These are phyloP conservation scores for Harpagifer antarcticus DNA, from an alignment of 2,797 vertebrate genomes.

Conservation along the genomic window DNA sequence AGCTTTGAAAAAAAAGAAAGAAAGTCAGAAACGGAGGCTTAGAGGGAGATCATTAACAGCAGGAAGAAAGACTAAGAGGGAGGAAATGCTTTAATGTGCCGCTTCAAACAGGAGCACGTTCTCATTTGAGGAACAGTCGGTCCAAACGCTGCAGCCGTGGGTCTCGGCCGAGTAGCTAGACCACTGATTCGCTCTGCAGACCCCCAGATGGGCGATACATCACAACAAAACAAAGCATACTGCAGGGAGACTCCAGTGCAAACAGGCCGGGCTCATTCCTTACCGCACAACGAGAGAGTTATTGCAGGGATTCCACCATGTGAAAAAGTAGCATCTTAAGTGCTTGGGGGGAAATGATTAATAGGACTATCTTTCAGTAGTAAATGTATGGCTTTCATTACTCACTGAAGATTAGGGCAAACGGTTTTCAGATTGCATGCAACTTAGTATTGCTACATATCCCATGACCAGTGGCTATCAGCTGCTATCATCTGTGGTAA, in stretches of 20 bases:
- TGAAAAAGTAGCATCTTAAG: conserved; percentile 25
- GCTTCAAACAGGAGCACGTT: conserved; percentile 79
- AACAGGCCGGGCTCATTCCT: conserved; percentile 31
- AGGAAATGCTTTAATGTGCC: conserved; percentile 77
- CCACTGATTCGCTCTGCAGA: conserved; percentile 73
- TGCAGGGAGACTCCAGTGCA: conserved; percentile 29
- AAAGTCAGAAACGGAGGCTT: conserved; percentile 53
- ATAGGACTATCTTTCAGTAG: not conserved
- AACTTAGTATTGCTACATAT: conserved; percentile 17
- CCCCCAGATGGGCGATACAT: conserved; percentile 77
- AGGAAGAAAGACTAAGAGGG: conserved; percentile 73
- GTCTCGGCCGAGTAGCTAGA: conserved; percentile 55
- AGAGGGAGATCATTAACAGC: conserved; percentile 73
- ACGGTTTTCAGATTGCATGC: conserved; percentile 18
- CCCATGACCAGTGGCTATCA: conserved; percentile 26
- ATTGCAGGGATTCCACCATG: conserved; percentile 27
- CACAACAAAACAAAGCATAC: conserved; percentile 59
- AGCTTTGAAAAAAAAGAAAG: conserved; percentile 45
- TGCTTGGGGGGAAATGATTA: not conserved
- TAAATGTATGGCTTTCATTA: conserved; percentile 13
- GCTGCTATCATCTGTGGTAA: conserved; percentile 25
- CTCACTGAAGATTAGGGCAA: conserved; percentile 8
- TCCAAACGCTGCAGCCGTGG: conserved; percentile 39
- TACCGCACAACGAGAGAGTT: conserved; percentile 46
- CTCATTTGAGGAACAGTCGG: conserved; percentile 61